Evolutionary conservation across 2,888 invertebrate species (phyloP).

Genomic region (Tachina grossa): DNA sequence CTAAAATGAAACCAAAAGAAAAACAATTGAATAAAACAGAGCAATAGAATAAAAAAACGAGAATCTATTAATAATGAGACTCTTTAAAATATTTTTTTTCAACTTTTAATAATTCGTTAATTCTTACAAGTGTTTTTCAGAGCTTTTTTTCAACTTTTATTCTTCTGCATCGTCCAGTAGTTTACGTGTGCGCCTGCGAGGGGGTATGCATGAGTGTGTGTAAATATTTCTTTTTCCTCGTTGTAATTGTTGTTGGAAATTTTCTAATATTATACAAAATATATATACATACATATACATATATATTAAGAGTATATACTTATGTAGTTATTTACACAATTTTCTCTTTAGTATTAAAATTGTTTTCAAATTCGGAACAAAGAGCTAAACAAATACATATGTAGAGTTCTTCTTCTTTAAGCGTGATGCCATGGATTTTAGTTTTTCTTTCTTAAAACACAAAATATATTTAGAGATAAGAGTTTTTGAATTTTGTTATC

Average conservation of each 20-base stretch:
- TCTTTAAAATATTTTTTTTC: constrained; percentile 34
- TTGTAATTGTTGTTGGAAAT: constrained; percentile 10
- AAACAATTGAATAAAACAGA: constrained; percentile 4
- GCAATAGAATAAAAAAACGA: constrained; percentile 26
- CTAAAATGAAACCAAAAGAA: constrained; percentile 12
- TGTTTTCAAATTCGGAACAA: background rate
- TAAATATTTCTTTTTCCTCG: background rate
- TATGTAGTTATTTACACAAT: background rate
- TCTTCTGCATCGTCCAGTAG: constrained; percentile 25
- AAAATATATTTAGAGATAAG: constrained; percentile 46
- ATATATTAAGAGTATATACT: constrained; percentile 20
- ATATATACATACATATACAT: too few species aligned
- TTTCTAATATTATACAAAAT: constrained; percentile 36
- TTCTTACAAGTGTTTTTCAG: constrained; percentile 60
- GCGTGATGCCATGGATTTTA: constrained; percentile 47
- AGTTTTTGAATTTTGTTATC: constrained; percentile 47
- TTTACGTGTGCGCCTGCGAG: background rate
- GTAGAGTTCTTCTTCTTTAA: constrained; percentile 29
- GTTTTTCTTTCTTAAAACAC: constrained; percentile 10
- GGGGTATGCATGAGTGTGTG: too few species aligned
- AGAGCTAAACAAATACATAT: constrained; percentile 24
- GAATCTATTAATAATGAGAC: constrained; percentile 39
- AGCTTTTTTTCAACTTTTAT: background rate
- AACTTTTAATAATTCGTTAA: constrained; percentile 17
- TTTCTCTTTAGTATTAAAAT: background rate